Percentiles rank a stretch among this genome's conserved stretches.
These are phyloP conservation scores for Porites lutea DNA, from an alignment of 64 coral and sea anemone genomes.

Conservation along the genomic window DNA sequence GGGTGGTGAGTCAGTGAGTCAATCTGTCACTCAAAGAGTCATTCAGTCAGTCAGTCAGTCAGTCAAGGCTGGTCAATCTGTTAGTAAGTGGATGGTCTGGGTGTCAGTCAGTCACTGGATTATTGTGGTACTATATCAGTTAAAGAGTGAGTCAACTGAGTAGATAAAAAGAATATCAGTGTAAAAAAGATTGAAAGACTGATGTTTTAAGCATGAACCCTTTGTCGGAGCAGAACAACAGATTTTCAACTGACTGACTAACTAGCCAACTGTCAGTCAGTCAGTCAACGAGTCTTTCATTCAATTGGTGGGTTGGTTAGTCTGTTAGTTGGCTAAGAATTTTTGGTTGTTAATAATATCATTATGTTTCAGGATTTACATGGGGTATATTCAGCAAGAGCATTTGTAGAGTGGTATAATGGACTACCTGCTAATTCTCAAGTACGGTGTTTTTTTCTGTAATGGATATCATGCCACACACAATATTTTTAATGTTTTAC, in stretches of 20 bases:
- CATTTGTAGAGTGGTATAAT: slow-evolving; percentile 99
- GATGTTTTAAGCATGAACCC: too few relatives aligned
- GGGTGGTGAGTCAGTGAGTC: background rate
- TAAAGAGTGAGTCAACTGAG: too few relatives aligned
- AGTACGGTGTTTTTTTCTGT: slow-evolving; percentile 43
- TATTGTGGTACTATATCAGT: too few relatives aligned
- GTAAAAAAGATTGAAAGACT: too few relatives aligned
- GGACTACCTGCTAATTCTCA: slow-evolving; percentile 84
- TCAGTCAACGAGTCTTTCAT: background rate
- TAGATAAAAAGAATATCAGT: too few relatives aligned
- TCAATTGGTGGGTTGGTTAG: background rate
- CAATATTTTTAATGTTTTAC: background rate
- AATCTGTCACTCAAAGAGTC: background rate
- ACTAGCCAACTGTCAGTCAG: background rate
- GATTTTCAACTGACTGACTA: too few relatives aligned
- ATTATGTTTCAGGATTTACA: background rate
- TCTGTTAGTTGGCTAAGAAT: too few relatives aligned
- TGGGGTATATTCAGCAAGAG: slow-evolving; percentile 93
- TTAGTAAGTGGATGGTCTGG: too few relatives aligned
- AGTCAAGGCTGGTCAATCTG: background rate
- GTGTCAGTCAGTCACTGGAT: background rate
- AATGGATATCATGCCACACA: too few relatives aligned
- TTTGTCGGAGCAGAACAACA: too few relatives aligned
- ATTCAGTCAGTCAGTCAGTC: background rate
- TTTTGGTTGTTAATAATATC: too few relatives aligned